Evolutionary conservation across 2,113 vertebrate species (phyloP).

Genomic region (Peromyscus californicus): DNA sequence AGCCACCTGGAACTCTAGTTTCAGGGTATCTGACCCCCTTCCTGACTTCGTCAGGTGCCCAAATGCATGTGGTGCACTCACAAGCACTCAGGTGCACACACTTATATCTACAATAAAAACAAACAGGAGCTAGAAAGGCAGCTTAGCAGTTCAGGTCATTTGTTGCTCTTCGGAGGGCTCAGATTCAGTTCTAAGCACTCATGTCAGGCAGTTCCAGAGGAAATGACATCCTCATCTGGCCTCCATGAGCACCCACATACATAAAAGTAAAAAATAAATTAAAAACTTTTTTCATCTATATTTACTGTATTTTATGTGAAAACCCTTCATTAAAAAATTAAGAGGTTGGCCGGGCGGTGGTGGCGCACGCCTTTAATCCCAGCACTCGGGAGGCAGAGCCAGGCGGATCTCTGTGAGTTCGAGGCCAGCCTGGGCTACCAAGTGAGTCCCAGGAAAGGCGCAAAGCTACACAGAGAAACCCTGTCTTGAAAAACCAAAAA

Average conservation of each 20-base stretch:
- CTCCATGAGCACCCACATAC: not conserved
- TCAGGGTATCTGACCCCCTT: not conserved
- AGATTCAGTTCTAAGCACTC: not conserved
- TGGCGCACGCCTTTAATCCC: not conserved
- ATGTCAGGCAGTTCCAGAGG: not conserved
- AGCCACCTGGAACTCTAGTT: not conserved
- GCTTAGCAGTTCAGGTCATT: not conserved
- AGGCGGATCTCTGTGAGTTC: too few relatives aligned
- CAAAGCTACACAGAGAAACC: too few relatives aligned
- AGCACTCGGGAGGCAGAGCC: too few relatives aligned
- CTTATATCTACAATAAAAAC: not conserved
- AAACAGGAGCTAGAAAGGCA: not conserved
- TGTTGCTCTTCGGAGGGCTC: not conserved
- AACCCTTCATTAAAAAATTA: too few relatives aligned
- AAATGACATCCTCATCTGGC: not conserved
- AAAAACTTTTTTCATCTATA: not conserved
- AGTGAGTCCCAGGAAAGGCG: too few relatives aligned
- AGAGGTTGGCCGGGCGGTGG: too few relatives aligned
- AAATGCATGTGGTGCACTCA: not conserved
- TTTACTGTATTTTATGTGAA: not conserved
- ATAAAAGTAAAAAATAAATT: not conserved
- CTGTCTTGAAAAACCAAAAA: too few relatives aligned
- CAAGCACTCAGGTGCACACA: not conserved
- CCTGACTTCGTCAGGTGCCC: not conserved
- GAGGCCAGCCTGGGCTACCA: too few relatives aligned